These are phyloP conservation scores for Hypomesus transpacificus DNA, from an alignment of 2,113 vertebrate genomes.

Conservation along the genomic window DNA sequence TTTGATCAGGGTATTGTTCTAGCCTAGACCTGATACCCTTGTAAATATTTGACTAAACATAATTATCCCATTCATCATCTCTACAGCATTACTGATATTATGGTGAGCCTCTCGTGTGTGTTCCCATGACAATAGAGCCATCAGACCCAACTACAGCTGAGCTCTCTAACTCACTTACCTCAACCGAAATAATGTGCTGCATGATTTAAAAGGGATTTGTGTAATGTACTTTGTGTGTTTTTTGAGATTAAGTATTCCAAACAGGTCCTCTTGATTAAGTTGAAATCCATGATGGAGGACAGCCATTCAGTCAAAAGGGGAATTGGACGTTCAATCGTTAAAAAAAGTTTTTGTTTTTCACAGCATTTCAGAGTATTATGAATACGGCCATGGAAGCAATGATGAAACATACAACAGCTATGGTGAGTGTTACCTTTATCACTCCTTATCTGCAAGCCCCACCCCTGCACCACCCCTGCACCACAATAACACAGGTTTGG, in stretches of 20 bases:
- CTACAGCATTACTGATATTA: neutral
- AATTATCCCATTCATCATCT: neutral
- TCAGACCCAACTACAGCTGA: neutral
- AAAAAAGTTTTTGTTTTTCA: conserved; percentile 63
- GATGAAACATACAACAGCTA: conserved; percentile 94
- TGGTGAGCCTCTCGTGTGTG: neutral
- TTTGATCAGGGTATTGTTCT: too few species aligned
- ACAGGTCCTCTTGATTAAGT: too few species aligned
- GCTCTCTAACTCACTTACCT: too few species aligned
- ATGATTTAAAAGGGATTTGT: too few species aligned
- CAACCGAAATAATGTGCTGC: too few species aligned
- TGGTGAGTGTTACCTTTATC: conserved; percentile 74
- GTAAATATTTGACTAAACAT: neutral
- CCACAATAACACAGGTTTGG: neutral
- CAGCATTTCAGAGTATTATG: conserved; percentile 93
- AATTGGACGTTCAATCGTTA: neutral
- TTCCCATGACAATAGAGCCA: neutral
- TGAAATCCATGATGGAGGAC: too few species aligned
- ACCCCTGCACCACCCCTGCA: neutral
- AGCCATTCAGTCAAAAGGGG: too few species aligned
- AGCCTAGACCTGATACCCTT: too few species aligned
- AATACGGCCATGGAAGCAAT: conserved; percentile 86
- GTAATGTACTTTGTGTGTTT: too few species aligned
- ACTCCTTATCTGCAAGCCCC: neutral
- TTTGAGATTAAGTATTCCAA: too few species aligned